Base-by-base conservation (phyloP, 1,140 invertebrate species). In the Sitodiplosis mosellana region DNA sequence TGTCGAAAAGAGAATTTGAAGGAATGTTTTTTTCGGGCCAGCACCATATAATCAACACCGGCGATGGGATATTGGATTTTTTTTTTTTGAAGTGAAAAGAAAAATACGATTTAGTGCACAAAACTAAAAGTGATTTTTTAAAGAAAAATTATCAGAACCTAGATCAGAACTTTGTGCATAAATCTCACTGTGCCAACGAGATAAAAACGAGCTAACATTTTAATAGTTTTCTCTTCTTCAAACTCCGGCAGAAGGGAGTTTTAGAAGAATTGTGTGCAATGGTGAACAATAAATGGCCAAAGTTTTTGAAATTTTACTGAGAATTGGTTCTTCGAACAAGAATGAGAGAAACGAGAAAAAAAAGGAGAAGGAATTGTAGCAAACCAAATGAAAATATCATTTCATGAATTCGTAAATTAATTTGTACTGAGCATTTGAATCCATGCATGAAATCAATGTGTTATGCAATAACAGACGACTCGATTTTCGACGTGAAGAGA, bases 311-410 rank as follows among this genome's bases (percentile, higher is more conserved):
- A n/a, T n/a, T n/a, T n/a, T n/a, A n/a, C n/a, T n/a, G n/a, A n/a
- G 27, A 27, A 27, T 27, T 27, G 27, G 3, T 27, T 27, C 10
- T 10, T 27, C 10, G 27, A 27, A 27, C 10, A 27, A 27, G 10
- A 27, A 27, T 27, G 27, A 27, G 10, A 3, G 27, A 27, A 27
- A 27, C 3, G 27, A 27, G 10, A 27, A 27, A 27, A 27, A 27
- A 19, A 2, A 36, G 27, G 2, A 6, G n/a, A 36, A 15, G 2
- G 6, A 36, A 6, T 17, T 18, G 5, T 1, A 48, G 20, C 38
- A 17, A 42, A 33, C 47, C 27, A 42, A 48, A 48, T 48, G 47
- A 48, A 48, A 42, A 38, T 48, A 38, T 44, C 17, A 20, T 44
- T 20, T 44, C 17, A 44, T 44, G 27, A 22, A 33, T 17, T 20